Percentiles rank a stretch among this genome's conserved stretches.
Conservation (phyloP, 2,113 vertebrate genomes). For the Phrynosoma platyrhinos region DNA sequence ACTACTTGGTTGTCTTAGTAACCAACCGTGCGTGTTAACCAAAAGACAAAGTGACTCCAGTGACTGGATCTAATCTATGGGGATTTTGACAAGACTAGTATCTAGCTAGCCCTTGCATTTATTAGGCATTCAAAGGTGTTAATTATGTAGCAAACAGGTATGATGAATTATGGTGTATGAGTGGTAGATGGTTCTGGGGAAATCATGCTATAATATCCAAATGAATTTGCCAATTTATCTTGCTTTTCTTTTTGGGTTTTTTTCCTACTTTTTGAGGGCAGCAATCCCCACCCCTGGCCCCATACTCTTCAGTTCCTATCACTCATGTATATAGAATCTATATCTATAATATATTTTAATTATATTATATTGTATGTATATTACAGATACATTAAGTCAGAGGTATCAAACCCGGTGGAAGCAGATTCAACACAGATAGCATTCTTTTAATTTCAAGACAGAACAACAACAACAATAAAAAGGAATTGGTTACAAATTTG, state of each 20-base stretch:
- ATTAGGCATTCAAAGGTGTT: neutral
- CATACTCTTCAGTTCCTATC: too few relatives aligned
- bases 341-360: too few relatives aligned
- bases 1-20: conserved; percentile 5
- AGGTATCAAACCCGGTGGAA: neutral
- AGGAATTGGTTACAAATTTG: neutral
- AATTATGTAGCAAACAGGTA: neutral
- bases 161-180: neutral
- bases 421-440: neutral
- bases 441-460: neutral
- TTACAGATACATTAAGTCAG: neutral
- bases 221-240: neutral
- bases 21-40: conserved; percentile 25
- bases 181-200: neutral
- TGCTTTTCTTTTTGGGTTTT: too few relatives aligned
- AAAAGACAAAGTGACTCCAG: neutral
- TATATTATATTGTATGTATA: too few relatives aligned
- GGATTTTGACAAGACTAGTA: neutral
- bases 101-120: neutral
- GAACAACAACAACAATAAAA: neutral
- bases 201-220: conserved; percentile 5
- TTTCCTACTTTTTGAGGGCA: too few relatives aligned
- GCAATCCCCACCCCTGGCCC: too few relatives aligned
- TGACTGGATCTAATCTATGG: neutral
- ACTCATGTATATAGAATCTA: too few relatives aligned